These are phyloP conservation scores for Amitus sp. DNA, from an alignment of 2,888 invertebrate species.

Conservation along the genomic window DNA sequence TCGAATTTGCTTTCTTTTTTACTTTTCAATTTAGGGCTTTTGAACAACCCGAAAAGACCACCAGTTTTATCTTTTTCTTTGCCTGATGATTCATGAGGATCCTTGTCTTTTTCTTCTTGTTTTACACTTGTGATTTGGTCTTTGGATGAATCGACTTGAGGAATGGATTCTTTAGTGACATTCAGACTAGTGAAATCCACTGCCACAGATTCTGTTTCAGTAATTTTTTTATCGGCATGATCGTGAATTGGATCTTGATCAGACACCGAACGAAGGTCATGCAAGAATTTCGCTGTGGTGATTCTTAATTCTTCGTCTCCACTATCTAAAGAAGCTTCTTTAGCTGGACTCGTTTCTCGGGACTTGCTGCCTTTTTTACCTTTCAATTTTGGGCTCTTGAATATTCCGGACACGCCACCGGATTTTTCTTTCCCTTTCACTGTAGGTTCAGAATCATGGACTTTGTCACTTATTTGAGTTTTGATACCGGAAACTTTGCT, in stretches of 20 bases:
- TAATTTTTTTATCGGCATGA: conserved; percentile 3
- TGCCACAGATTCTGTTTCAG: conserved; percentile 9
- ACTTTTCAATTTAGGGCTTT: conserved; percentile 54
- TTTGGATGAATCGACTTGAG: conserved; percentile 47
- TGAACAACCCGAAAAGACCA: conserved; percentile 57
- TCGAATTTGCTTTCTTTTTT: conserved; percentile 52
- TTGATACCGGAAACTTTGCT: not conserved
- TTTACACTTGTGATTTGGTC: conserved; percentile 48
- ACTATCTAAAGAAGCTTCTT: conserved; percentile 52
- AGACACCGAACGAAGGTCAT: conserved; percentile 48
- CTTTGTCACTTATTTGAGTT: not conserved
- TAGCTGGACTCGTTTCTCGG: conserved; percentile 50
- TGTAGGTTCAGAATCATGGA: not conserved
- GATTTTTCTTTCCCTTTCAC: conserved; percentile 44
- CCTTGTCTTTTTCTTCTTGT: conserved; percentile 5
- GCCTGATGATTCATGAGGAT: conserved; percentile 15
- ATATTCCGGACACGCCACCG: conserved; percentile 34
- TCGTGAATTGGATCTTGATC: conserved; percentile 32
- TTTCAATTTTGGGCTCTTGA: conserved; percentile 54
- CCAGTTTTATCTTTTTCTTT: conserved; percentile 37
- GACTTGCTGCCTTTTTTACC: conserved; percentile 52
- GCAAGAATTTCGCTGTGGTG: conserved; percentile 47
- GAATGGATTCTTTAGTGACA: conserved; percentile 46
- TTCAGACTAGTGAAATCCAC: not conserved
- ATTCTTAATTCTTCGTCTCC: conserved; percentile 54